A percentile compares a stretch with the other conserved stretches of the same genome.
Conservation (phyloP, 2,113 vertebrate species). For the Platysteira castanea region DNA sequence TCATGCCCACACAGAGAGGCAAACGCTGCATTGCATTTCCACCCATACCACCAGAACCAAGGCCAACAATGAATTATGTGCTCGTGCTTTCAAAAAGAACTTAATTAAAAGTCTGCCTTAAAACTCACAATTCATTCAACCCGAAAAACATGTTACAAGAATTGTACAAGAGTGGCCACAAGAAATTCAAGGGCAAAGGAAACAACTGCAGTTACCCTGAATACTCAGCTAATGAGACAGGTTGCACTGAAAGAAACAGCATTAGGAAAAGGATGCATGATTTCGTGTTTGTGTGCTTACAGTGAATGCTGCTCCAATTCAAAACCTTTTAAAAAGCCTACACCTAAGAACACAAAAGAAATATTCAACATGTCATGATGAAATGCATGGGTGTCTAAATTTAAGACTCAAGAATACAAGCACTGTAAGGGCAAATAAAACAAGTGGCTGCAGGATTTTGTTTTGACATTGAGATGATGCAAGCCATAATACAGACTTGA, state of each 20-base stretch:
- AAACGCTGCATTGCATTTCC: rapidly evolving
- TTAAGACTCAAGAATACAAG: background rate
- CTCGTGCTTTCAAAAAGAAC: background rate
- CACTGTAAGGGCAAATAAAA: background rate
- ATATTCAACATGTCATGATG: background rate
- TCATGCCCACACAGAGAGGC: background rate
- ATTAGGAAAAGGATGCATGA: background rate
- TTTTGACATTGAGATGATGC: background rate
- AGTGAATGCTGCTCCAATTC: background rate
- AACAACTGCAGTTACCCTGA: background rate
- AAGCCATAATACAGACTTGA: background rate
- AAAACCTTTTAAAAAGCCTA: background rate
- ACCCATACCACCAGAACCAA: background rate
- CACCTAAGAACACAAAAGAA: background rate
- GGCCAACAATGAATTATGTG: background rate
- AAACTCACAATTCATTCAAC: background rate
- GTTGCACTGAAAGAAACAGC: background rate
- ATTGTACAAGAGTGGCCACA: background rate
- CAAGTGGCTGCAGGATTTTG: background rate
- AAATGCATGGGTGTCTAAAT: background rate
- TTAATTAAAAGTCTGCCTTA: background rate
- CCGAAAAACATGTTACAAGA: background rate
- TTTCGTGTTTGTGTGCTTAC: background rate
- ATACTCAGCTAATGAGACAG: background rate
- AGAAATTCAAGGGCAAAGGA: background rate